phyloP scores from a whole-genome alignment of 2,113 vertebrate species.

The Megaleporinus macrocephalus region DNA sequence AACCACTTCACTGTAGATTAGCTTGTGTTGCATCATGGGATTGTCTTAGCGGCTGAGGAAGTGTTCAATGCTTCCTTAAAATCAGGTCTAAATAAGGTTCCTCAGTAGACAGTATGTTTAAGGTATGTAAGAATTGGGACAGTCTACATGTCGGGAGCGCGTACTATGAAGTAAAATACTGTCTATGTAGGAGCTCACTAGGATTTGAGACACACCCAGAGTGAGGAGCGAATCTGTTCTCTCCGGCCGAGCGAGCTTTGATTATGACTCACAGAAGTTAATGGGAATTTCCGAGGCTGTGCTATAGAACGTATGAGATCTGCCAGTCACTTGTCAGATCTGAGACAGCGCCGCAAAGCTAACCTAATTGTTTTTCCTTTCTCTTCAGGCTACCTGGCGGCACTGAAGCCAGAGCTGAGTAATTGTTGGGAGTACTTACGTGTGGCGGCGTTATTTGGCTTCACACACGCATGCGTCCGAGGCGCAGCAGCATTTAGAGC shows the following conservation, averaged over 20 bases:
- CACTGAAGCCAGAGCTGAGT: background rate
- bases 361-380: constrained; percentile 3
- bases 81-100: too few species aligned
- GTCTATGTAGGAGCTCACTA: too few species aligned
- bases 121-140: too few species aligned
- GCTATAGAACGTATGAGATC: constrained; percentile 2
- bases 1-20: too few species aligned
- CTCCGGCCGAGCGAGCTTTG: background rate
- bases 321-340: background rate
- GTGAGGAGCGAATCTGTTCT: background rate
- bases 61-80: too few species aligned
- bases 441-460: constrained; percentile 1
- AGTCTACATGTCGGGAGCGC: too few species aligned
- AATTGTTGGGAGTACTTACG: constrained; percentile 11
- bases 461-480: constrained; percentile 13
- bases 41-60: too few species aligned
- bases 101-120: too few species aligned
- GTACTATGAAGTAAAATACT: too few species aligned
- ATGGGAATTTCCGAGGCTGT: background rate
- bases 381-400: background rate
- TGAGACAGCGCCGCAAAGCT: background rate
- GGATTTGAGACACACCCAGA: too few species aligned
- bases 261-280: background rate
- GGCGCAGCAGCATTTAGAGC: background rate
- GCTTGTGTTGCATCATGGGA: too few species aligned